Base-by-base conservation (phyloP, 2,888 invertebrate genomes). In the Pterostichus madidus region DNA sequence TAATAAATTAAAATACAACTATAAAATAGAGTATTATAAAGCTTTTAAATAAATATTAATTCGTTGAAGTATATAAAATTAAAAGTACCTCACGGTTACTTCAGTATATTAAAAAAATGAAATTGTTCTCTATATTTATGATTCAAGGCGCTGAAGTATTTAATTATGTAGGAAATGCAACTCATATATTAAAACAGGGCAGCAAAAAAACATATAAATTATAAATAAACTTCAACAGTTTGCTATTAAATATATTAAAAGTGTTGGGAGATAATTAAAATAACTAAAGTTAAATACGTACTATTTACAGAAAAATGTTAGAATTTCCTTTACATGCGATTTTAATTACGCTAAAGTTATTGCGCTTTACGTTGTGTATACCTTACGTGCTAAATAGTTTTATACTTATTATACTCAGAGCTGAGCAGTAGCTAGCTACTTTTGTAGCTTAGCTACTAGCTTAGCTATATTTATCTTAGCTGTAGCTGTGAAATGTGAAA, bases 131-230 rank as follows among this genome's bases (percentile, higher is more conserved):
- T 49, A 44, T 39, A 39, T 39, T 39, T 39, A 39, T 39, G 39
- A 39, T 7, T 49, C 49, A 5, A 1, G 49, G 5, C 13, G 11
- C 10, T 49, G n/a, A 49, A 49, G 13, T 49, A 13, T 49, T 49
- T 49, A 49, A 49, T 49, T 49, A 49, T 49, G 49, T 49, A 49
- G 49, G 49, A 49, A 49, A 49, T 49, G 11, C 2, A 49, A 49
- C 49, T 49, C 49, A 13, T 49, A 49, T 49, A 49, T 49, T 8
- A 49, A 5, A 49, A 49, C 49, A 13, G 24, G 2, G 24, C 13
- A 49, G 49, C 5, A 49, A 49, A 49, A 49, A 39, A 39, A 24
- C 24, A 24, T 24, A 24, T 24, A 24, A 24, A 24, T 24, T 44
- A 11, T 44, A 44, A 44, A 44, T 44, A 44, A 10, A 44, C 8